Evolutionary conservation across 2,888 invertebrate species (phyloP), one percentile per base, ranked within the genome.

Genomic region (Trachelus tabidus): DNA sequence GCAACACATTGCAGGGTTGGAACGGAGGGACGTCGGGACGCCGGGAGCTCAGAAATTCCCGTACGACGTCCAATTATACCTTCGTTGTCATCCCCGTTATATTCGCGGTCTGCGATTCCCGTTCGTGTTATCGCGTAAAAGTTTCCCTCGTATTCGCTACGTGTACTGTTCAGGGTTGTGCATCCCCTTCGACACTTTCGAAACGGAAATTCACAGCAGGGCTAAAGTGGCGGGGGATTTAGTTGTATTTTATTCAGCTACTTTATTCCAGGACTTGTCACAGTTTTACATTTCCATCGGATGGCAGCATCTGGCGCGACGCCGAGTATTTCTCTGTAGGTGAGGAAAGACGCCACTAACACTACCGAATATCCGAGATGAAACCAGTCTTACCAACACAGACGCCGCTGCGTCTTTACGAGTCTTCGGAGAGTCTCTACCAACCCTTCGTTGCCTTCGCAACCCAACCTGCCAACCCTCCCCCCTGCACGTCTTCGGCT

Each of bases 211-310:
- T 77, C 69, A 34, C 23, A 37, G 69, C 77, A 37, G 30, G 30
- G 4, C 71, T 34, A 34, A 56, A 71, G 69, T 30, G 68, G 71
- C 75, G 74, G 75, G 84, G 89, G 90, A 90, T 90, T 89, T 89
- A 88, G 86, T 89, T 90, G 90, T 90, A 90, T 90, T 90, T 89
- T 89, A 89, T 90, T 89, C 90, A 89, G 88, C 89, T 87, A 89
- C 90, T 90, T 89, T 89, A 90, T 90, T 89, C 89, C 86, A 81
- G 87, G 88, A 89, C 89, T 90, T 89, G 88, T 90, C 89, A 87
- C 89, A 89, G 87, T 87, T 89, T 90, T 89, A 90, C 87, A 89
- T 89, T 88, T 88, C 87, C 88, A 88, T 89, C 87, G 87, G 87
- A 81, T 86, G 87, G 82, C 82, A 83, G 82, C 84, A 84, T 83